Evolutionary conservation across 1,140 invertebrate genomes (phyloP), one percentile per base, ranked within the genome.

Genomic region (Colletes gigas): DNA sequence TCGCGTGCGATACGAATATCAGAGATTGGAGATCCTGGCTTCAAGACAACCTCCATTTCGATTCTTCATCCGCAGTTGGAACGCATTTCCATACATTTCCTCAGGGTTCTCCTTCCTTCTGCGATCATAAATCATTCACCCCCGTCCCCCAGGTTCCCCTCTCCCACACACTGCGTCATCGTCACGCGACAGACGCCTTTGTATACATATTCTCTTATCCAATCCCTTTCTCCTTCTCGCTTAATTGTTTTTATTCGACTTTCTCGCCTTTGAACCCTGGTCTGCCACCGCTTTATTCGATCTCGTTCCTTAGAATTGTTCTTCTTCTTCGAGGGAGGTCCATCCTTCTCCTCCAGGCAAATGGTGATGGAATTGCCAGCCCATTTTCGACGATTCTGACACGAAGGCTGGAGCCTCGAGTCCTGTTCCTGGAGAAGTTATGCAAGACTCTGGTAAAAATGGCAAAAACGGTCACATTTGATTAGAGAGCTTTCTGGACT

Each of bases 171-270:
- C 30, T 54, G 9, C 52, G 52, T 4, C 12, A 15, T 17, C 57
- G 7, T 39, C 12, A 9, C 14, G 12, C 19, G 7, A 19, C 30
- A 4, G 41, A 5, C n/a, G 59, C 19, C 7, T 39, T 62, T 5
- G 10, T 19, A 41, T 44, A 17, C 3, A 47, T 39, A 47, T 73
- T 62, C 21, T 55, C n/a, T 50, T 21, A 50, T 62, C 14, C 19
- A 44, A 10, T 10, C 47, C 30, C 55, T 50, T 21, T 12, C 15
- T 74, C 39, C 21, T 14, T 39, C 19, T 41, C 55, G 7, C 55
- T 10, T 70, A 21, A 69, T 55, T 66, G 21, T 70, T 78, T 81
- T 71, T 62, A 57, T 17, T 19, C 47, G 6, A 15, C 15, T 74
- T 54, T 15, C 21, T 5, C 41, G 30, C 17, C 44, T 12, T 19